A percentile compares a stretch with the other conserved stretches of the same genome.
Evolutionary conservation across 1,140 invertebrate species (phyloP).

Genomic region (Pygmarrhopalites habei): DNA sequence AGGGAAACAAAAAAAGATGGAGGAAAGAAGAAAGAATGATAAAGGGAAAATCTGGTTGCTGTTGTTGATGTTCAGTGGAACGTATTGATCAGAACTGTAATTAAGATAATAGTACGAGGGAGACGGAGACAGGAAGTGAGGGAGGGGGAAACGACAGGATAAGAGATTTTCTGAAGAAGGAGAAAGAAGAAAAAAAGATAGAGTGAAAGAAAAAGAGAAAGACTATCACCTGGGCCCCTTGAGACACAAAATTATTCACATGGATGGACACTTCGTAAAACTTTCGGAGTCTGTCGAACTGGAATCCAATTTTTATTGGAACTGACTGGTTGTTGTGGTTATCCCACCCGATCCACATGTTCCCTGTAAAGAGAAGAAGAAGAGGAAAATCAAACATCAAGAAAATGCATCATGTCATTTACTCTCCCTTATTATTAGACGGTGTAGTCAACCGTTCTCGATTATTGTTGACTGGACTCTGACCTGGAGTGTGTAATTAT

Average conservation of each 20-base stretch:
- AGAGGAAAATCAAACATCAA: neutral
- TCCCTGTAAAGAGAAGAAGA: conserved; percentile 11
- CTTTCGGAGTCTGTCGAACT: conserved; percentile 37
- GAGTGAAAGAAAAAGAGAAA: neutral
- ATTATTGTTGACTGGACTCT: neutral
- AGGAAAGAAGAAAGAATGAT: neutral
- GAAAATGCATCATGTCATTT: no score
- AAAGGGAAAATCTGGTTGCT: neutral
- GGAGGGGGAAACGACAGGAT: no score
- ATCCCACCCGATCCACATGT: conserved; percentile 38
- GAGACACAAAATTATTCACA: conserved; percentile 40
- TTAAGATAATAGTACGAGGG: no score
- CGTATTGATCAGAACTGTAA: no score
- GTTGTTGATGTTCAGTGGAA: no score
- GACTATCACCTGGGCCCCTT: conserved; percentile 38
- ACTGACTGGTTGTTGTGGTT: conserved; percentile 22
- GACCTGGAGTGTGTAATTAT: neutral
- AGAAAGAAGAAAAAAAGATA: neutral
- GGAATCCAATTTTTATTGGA: conserved; percentile 36
- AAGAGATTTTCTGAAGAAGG: no score
- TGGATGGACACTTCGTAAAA: conserved; percentile 37
- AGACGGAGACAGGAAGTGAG: no score
- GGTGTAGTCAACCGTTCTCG: no score
- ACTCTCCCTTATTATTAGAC: no score
- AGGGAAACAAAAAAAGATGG: neutral